These are phyloP conservation scores for Threskiornis aethiopicus DNA, from an alignment of 2,797 vertebrate genomes.

Conservation along the genomic window DNA sequence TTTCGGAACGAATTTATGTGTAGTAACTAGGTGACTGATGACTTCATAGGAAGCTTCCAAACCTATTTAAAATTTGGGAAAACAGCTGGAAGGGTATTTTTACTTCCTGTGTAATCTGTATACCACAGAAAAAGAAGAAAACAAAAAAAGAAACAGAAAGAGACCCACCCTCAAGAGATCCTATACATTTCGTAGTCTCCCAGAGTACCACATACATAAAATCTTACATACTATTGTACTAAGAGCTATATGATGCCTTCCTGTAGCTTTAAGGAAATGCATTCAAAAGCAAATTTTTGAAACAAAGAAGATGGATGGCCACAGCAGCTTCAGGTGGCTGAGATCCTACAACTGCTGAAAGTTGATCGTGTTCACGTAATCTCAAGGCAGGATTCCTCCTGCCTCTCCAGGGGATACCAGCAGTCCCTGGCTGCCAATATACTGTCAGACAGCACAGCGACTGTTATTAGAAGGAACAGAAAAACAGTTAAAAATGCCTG, in stretches of 20 bases:
- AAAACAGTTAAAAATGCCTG: neutral
- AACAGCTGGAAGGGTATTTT: conserved; percentile 2
- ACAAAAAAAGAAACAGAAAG: neutral
- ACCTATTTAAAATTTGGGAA: conserved; percentile 3
- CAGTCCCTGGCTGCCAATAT: neutral
- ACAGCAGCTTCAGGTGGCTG: neutral
- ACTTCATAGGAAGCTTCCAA: conserved; percentile 30
- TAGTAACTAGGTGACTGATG: conserved; percentile 37
- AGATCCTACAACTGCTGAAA: neutral
- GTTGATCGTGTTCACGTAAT: rapidly evolving
- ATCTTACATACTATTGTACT: neutral
- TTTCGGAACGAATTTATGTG: conserved; percentile 34
- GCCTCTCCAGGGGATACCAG: neutral
- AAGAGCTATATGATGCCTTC: neutral
- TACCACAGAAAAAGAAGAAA: neutral
- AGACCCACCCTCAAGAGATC: neutral
- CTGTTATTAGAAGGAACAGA: neutral
- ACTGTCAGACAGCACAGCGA: neutral
- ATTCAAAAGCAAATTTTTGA: neutral
- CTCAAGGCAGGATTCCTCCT: neutral
- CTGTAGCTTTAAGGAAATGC: neutral
- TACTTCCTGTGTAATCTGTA: neutral
- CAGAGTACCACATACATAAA: neutral
- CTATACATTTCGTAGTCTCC: neutral
- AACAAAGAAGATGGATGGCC: neutral